These are phyloP conservation scores for Nothoprocta perdicaria DNA, from an alignment of 2,113 vertebrate species.

Conservation along the genomic window DNA sequence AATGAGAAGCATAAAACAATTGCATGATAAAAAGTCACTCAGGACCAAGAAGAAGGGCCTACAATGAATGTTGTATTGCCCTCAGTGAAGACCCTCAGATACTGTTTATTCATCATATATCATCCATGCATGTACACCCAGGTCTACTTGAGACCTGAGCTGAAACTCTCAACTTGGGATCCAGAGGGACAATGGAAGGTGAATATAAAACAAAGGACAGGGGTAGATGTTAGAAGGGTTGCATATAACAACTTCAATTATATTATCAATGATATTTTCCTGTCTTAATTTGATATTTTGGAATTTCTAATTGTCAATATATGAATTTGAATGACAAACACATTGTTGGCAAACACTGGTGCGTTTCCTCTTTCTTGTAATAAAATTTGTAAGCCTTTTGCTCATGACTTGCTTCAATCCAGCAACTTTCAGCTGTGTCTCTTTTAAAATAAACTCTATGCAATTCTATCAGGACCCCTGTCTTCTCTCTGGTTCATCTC, in stretches of 20 bases:
- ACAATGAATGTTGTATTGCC: background rate
- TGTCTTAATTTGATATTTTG: background rate
- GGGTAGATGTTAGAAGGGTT: background rate
- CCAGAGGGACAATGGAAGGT: background rate
- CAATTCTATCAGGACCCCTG: background rate
- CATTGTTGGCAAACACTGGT: background rate
- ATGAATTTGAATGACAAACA: background rate
- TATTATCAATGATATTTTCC: background rate
- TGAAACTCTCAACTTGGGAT: background rate
- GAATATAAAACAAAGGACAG: background rate
- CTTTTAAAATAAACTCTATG: background rate
- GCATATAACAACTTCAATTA: background rate
- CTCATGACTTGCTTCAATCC: background rate
- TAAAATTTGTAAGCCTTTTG: background rate
- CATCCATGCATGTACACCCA: rapidly evolving
- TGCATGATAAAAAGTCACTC: rapidly evolving
- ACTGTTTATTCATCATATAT: background rate
- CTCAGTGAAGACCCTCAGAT: background rate
- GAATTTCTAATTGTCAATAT: background rate
- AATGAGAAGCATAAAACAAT: background rate
- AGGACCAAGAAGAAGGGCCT: background rate
- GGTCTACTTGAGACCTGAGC: background rate
- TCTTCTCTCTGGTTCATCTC: background rate
- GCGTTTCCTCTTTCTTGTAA: background rate
- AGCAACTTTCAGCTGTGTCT: background rate